These are phyloP conservation scores for Muraenolepis orangiensis DNA, from an alignment of 2,797 vertebrate genomes.

Conservation along the genomic window DNA sequence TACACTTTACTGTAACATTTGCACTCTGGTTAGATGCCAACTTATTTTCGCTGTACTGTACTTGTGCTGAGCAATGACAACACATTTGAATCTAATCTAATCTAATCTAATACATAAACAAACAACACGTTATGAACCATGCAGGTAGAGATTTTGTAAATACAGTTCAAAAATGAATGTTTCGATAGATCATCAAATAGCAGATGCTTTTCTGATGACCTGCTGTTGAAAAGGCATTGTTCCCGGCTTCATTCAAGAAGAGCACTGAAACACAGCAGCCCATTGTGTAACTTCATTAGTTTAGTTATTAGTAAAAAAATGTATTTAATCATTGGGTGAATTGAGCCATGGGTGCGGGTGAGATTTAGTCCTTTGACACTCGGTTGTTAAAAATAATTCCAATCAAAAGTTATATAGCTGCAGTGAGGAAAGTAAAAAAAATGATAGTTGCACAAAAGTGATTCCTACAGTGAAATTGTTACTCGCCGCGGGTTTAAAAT, in stretches of 20 bases:
- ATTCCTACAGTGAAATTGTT: background rate
- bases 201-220: background rate
- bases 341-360: background rate
- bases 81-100: too few species aligned
- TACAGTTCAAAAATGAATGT: background rate
- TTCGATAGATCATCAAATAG: background rate
- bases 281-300: background rate
- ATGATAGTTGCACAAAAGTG: background rate
- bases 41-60: too few species aligned
- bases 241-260: background rate
- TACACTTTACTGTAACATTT: too few species aligned
- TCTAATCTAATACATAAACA: too few species aligned
- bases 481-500: background rate
- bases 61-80: too few species aligned
- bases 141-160: background rate
- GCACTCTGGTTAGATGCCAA: too few species aligned
- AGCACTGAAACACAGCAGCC: background rate
- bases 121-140: constrained; percentile 3
- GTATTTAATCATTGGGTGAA: background rate
- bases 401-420: background rate
- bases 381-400: background rate
- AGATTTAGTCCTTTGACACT: background rate
- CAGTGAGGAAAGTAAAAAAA: background rate
- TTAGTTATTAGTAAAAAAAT: background rate
- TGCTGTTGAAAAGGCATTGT: background rate